Evolutionary conservation across 2,888 invertebrate species (phyloP), one percentile per base, ranked within the genome.

Genomic region (Heliconius charithonia): DNA sequence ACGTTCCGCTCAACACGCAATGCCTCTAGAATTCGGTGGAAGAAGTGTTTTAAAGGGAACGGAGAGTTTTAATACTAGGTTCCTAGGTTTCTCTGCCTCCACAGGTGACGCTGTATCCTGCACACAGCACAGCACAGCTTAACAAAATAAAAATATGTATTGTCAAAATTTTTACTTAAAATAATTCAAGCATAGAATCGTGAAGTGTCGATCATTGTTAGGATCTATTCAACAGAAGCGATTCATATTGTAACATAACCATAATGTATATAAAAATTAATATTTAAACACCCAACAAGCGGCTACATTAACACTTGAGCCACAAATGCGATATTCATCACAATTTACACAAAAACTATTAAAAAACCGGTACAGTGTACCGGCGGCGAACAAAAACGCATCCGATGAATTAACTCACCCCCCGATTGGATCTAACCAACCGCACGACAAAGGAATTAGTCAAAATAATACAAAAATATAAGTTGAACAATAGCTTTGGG

Each of bases 381-480:
- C n/a, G n/a, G 90, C 89, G 85, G 79, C 82, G 85, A 90, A 91
- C 91, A 92, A 92, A 88, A 89, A 88, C 84, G 89, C 89, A 86
- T 86, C 87, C 89, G 91, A 91, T 93, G 90, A 92, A 89, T 89
- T 87, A 87, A 88, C 86, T 87, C 90, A 88, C 93, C 93, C 93
- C 85, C 88, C 88, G 89, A 90, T 90, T 89, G 88, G 89, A 91
- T 89, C 91, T 91, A 93, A 94, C 94, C 94, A 92, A 94, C 94
- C 94, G 89, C 93, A 93, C 87, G 89, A 92, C 92, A 93, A 94
- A 93, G 88, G 93, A 93, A 94, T 93, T 94, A 93, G 92, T 90
- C 90, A 89, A 93, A 93, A 93, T 92, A 92, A 93, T 91, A 92
- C 88, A 88, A 91, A 92, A 89, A 91, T 92, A 91, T 83, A 89